Conservation (phyloP, 35 echinoderm and acorn worm species). For the Stichopus chloronotus region DNA sequence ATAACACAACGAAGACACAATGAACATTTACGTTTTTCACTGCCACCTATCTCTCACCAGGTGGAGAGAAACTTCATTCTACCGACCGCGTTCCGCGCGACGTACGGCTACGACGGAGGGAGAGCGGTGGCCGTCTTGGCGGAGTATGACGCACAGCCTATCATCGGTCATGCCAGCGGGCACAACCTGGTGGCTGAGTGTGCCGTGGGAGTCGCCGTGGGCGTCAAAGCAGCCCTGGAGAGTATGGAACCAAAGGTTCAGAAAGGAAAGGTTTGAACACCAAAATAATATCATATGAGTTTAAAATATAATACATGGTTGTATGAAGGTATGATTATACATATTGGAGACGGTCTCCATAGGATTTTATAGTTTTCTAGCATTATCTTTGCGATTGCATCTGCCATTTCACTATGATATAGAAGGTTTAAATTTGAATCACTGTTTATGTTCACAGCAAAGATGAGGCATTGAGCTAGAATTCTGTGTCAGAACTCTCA, state of each 20-base stretch:
- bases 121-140: slow-evolving; percentile 73
- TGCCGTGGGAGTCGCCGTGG: slow-evolving; percentile 77
- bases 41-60: not conserved
- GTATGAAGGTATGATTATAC: not conserved
- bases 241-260: slow-evolving; percentile 44
- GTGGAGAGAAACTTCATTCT: slow-evolving; percentile 28
- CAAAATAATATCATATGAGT: not conserved
- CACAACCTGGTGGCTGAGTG: slow-evolving; percentile 94
- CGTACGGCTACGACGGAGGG: slow-evolving; percentile 72
- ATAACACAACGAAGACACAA: no score
- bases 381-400: not conserved
- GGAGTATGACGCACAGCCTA: slow-evolving; percentile 89
- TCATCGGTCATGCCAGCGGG: slow-evolving; percentile 87
- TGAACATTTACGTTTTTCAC: no score
- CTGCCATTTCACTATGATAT: no score
- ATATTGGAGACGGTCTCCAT: not conserved
- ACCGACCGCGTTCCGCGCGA: slow-evolving; percentile 75
- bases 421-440: no score
- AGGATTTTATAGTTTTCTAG: not conserved
- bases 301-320: not conserved
- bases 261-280: slow-evolving; percentile 57
- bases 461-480: no score
- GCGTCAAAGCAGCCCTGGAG: slow-evolving; percentile 78
- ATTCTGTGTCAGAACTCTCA: no score
- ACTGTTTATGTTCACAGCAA: no score